phyloP scores from a whole-genome alignment of 2,113 vertebrate genomes.

The Limanda limanda region DNA sequence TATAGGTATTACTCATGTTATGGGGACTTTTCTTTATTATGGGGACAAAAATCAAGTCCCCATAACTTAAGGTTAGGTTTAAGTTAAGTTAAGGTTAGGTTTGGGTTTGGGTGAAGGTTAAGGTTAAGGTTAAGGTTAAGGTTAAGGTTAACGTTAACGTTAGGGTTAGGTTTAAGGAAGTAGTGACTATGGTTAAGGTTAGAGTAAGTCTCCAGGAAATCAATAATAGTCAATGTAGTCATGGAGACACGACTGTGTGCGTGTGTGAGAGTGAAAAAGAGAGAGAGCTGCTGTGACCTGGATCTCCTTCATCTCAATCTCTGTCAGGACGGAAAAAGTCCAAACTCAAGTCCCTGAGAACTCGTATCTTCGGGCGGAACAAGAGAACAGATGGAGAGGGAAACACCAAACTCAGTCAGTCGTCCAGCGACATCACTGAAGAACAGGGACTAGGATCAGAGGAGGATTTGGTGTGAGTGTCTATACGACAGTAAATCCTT shows the following conservation, averaged over 20 bases:
- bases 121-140: too few species aligned
- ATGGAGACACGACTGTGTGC: too few species aligned
- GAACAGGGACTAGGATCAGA: constrained; percentile 83
- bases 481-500: not conserved
- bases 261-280: not conserved
- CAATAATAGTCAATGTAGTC: too few species aligned
- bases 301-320: constrained; percentile 37
- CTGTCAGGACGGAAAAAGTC: constrained; percentile 88
- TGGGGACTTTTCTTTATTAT: too few species aligned
- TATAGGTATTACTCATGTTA: too few species aligned
- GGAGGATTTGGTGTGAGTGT: constrained; percentile 81
- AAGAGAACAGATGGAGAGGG: constrained; percentile 81
- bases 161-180: too few species aligned
- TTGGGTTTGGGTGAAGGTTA: too few species aligned
- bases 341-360: constrained; percentile 88
- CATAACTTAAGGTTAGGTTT: too few species aligned
- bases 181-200: not conserved
- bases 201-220: not conserved
- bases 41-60: too few species aligned
- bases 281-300: constrained; percentile 29
- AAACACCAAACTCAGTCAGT: constrained; percentile 85
- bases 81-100: too few species aligned
- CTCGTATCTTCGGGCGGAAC: constrained; percentile 87
- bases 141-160: too few species aligned
- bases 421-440: constrained; percentile 82